Evolutionary conservation across 2,888 invertebrate species (phyloP), one percentile per base, ranked within the genome.

Genomic region (Drosophila borealis): DNA sequence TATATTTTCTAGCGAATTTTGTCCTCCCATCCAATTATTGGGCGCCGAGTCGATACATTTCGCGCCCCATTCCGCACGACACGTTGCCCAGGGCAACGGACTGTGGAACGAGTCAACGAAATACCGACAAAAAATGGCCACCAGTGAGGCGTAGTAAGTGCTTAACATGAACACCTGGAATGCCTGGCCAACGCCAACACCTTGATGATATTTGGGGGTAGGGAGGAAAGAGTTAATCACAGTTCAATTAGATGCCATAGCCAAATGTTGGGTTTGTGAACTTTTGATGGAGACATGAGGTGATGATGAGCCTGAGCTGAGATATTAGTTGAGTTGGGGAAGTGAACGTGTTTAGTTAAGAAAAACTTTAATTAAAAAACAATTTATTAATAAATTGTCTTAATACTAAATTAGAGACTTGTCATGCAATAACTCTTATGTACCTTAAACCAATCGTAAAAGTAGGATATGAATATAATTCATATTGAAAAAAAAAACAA

Each of bases 81-180:
- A 95, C 17, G 91, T 83, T 0, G 94, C 91, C 95, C 95, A 95
- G 9, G 95, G 95, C 56, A 95, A 90, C n/a, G 93, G 92, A 4
- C 93, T 81, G 53, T 93, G 93, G 89, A 95, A 95, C 21, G 95
- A 95, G 65, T 94, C 93, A 64, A 94, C 89, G 77, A 95, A 92
- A 90, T 95, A 95, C 85, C 93, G 94, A 34, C 94, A 89, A 14
- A 94, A 94, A 61, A 95, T 84, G 2, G 94, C 94, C 50, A 90
- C 90, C 70, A 92, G 79, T 34, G 94, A 93, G 71, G 94, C 94
- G 89, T 95, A 95, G 87, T 95, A 95, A 33, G 94, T 94, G 45
- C 93, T 93, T 34, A 95, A 94, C 57, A 93, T 93, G 55, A 93
- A 92, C 41, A 94, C 93, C 59, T 93, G 93, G 41, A 94, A 86